Evolutionary conservation across 2,797 vertebrate genomes (phyloP).

Genomic region (Eutrigla gurnardus): DNA sequence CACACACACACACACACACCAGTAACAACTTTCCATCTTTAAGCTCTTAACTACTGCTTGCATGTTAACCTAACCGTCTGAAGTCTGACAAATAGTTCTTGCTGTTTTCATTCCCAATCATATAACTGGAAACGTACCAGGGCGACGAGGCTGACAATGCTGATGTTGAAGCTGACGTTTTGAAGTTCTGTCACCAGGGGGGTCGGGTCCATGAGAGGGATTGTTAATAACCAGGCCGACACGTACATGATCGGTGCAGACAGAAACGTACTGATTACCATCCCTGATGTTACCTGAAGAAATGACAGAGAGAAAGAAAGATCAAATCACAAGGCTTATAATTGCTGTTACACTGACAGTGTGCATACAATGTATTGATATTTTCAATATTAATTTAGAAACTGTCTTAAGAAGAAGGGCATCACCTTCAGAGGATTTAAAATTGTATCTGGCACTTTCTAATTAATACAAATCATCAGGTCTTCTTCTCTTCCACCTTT

Average conservation of each 20-base stretch:
- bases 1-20: too few relatives aligned
- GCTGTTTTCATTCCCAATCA: background rate
- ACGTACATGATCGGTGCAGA: conserved; percentile 98
- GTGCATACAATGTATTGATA: too few relatives aligned
- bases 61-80: background rate
- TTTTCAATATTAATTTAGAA: background rate
- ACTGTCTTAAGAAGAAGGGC: background rate
- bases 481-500: background rate
- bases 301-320: background rate
- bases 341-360: background rate
- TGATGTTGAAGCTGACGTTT: conserved; percentile 96
- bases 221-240: conserved; percentile 96
- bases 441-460: background rate
- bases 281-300: conserved; percentile 92
- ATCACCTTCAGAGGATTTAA: background rate
- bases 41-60: background rate
- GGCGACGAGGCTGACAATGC: conserved; percentile 91
- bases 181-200: conserved; percentile 90
- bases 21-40: too few relatives aligned
- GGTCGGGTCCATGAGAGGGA: conserved; percentile 94
- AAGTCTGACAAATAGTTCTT: background rate
- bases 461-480: background rate
- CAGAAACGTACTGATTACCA: conserved; percentile 97
- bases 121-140: conserved; percentile 81
- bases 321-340: background rate